phyloP scores from a whole-genome alignment of 1,140 invertebrate species.

The Philotrypesis tridentata region DNA sequence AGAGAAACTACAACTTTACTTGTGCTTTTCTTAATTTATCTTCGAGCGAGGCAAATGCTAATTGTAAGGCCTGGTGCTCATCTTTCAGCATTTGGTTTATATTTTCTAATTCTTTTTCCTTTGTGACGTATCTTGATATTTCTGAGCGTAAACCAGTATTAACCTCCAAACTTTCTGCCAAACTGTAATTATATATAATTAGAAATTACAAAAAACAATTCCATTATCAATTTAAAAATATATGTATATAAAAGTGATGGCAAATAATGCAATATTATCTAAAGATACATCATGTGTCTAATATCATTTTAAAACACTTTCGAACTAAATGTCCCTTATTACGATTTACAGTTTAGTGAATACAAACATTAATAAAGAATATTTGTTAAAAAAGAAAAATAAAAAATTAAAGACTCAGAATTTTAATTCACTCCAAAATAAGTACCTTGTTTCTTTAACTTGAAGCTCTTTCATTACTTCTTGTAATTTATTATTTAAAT shows the following conservation, averaged over 20 bases:
- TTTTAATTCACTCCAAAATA: too few species aligned
- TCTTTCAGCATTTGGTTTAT: slow-evolving; percentile 92
- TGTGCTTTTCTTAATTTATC: slow-evolving; percentile 90
- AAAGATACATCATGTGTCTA: too few species aligned
- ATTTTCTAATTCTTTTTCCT: slow-evolving; percentile 82
- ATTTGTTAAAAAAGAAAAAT: too few species aligned
- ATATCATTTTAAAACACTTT: too few species aligned
- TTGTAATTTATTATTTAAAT: slow-evolving; percentile 89
- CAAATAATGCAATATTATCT: too few species aligned
- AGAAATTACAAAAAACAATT: slow-evolving; percentile 12
- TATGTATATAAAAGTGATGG: too few species aligned
- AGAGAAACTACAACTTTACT: slow-evolving; percentile 71
- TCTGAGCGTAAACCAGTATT: slow-evolving; percentile 80
- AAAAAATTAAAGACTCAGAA: background rate
- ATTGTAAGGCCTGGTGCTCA: slow-evolving; percentile 94
- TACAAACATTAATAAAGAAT: too few species aligned
- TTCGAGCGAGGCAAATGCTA: slow-evolving; percentile 91
- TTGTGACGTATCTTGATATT: slow-evolving; percentile 78
- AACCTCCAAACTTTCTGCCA: slow-evolving; percentile 81
- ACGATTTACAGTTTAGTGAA: too few species aligned
- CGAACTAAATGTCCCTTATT: too few species aligned
- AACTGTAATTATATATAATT: slow-evolving; percentile 74
- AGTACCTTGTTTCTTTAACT: slow-evolving; percentile 83
- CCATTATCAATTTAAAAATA: too few species aligned
- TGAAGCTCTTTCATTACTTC: slow-evolving; percentile 87